Evolutionary conservation across 2,888 invertebrate species (phyloP).

Genomic region (Zaprionus lineosus): DNA sequence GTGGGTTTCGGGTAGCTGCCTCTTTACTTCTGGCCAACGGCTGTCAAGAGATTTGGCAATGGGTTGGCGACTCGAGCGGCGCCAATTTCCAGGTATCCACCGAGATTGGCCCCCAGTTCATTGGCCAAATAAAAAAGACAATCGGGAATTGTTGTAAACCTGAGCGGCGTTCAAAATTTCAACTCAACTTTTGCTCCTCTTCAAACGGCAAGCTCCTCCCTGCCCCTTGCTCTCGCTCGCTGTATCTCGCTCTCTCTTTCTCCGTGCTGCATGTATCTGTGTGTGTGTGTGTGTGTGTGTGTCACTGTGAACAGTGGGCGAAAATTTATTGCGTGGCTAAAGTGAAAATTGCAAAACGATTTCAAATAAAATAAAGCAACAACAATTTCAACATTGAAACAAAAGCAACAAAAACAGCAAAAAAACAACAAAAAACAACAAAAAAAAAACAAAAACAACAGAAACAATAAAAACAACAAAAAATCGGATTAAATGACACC

Average conservation of each 20-base stretch:
- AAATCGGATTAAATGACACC: slow-evolving; percentile 52
- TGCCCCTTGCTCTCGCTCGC: background rate
- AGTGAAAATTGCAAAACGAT: slow-evolving; percentile 61
- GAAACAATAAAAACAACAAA: slow-evolving; percentile 32
- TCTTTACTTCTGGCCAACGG: slow-evolving; percentile 6
- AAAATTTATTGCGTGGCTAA: slow-evolving; percentile 51
- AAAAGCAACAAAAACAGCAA: slow-evolving; percentile 28
- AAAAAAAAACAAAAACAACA: slow-evolving; percentile 26
- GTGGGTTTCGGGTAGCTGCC: background rate
- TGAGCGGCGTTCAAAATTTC: slow-evolving; percentile 56
- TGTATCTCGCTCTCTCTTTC: background rate
- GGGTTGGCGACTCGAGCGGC: slow-evolving; percentile 34
- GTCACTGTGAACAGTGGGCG: slow-evolving; percentile 22
- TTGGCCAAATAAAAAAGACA: slow-evolving; percentile 42
- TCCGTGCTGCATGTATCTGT: too few species aligned
- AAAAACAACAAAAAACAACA: background rate
- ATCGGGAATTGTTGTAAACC: slow-evolving; percentile 48
- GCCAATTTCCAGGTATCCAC: slow-evolving; percentile 55
- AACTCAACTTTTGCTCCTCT: slow-evolving; percentile 19
- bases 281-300: too few species aligned
- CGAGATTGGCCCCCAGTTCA: slow-evolving; percentile 36
- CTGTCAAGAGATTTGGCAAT: slow-evolving; percentile 44
- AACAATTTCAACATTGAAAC: background rate
- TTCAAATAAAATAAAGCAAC: slow-evolving; percentile 22
- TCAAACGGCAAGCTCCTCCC: too few species aligned